Evolutionary conservation across 1,140 invertebrate species (phyloP), one percentile per base, ranked within the genome.

Genomic region (Solenopsis fugax): DNA sequence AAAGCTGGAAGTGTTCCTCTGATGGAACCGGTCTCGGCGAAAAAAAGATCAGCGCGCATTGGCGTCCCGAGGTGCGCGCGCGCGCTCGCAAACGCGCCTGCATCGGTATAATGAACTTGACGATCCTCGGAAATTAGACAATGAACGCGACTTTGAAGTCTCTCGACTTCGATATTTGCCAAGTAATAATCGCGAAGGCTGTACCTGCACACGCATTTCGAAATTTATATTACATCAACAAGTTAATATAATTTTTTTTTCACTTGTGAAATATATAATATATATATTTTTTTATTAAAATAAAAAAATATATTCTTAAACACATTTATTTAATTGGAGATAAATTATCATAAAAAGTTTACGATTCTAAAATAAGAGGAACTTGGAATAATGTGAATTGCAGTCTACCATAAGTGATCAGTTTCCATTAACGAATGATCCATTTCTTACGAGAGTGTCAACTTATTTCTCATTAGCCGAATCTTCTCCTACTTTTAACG

Each of bases 1-100:
- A 91, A 91, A 91, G 90, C 90, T 90, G 90, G 90, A 91, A 89
- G 86, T 86, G 88, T 91, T 91, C 90, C 87, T 75, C 72, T 72
- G 87, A 87, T 91, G 81, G 84, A 90, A 91, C 89, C 90, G 90
- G 90, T 91, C 90, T 48, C 81, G 85, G 69, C 18, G 56, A 87
- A 87, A 88, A 85, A 82, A 80, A 73, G 76, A 86, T 64, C 34
- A 85, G 85, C 82, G 58, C 82, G 87, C 89, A 87, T 91, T 80
- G 73, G 80, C 54, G 85, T 76, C 89, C 75, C 64, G 73, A 76
- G 76, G 76, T 69, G 69, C 54, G n/a, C 75, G 69, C 85, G 45
- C 69, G 56, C 76, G 60, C 81, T 80, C 71, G 52, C 81, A 77
- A 29, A 18, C 54, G 56, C 71, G 77, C 50, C 64, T 54, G 58